A percentile compares a stretch with the other conserved stretches of the same genome.
Evolutionary conservation across 2,888 invertebrate genomes (phyloP).

Genomic region (Leptopilina myrica): DNA sequence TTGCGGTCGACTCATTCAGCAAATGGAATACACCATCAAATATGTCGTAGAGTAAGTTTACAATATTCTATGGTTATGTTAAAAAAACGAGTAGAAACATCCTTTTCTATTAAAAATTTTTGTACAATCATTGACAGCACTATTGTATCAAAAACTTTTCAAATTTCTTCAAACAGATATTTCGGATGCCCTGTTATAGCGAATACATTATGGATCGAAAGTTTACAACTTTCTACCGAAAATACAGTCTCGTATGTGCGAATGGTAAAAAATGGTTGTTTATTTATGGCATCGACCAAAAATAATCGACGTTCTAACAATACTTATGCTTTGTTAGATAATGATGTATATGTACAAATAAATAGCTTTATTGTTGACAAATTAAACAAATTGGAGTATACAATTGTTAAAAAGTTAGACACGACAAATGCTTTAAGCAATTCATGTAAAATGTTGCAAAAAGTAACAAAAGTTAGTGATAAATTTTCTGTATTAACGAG

Average conservation of each 20-base stretch:
- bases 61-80: conserved; percentile 6
- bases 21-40: conserved; percentile 34
- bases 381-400: background rate
- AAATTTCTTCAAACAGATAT: conserved; percentile 3
- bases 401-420: conserved; percentile 1
- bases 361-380: background rate
- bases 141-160: background rate
- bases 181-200: background rate
- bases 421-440: background rate
- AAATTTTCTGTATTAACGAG: background rate
- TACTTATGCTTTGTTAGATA: conserved; percentile 7
- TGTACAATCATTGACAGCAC: background rate
- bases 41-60: conserved; percentile 8
- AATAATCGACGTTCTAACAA: conserved; percentile 10
- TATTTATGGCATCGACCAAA: background rate
- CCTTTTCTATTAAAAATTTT: background rate
- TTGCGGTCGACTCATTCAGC: conserved; percentile 1
- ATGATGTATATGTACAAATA: background rate
- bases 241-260: conserved; percentile 6
- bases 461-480: background rate
- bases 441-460: background rate
- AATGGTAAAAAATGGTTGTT: conserved; percentile 13
- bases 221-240: background rate
- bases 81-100: conserved; percentile 25
- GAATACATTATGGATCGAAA: conserved; percentile 2